Percentiles rank a stretch among this genome's conserved stretches.
Conservation (phyloP, 2,888 invertebrate genomes). For the Melieria crassipennis region DNA sequence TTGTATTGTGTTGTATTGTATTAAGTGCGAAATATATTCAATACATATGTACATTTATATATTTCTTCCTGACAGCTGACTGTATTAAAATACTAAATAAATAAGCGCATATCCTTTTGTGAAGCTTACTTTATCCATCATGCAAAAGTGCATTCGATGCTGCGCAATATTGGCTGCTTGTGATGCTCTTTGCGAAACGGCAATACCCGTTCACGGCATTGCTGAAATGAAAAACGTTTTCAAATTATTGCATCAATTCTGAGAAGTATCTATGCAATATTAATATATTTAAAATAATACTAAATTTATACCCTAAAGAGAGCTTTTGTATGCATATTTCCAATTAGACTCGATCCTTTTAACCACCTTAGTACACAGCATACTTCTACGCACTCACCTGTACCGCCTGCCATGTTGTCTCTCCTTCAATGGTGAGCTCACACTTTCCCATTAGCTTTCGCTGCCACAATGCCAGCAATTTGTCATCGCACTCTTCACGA, state of each 20-base stretch:
- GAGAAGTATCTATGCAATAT: background rate
- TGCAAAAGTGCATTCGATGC: conserved; percentile 26
- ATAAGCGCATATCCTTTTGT: too few relatives aligned
- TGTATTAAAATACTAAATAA: too few relatives aligned
- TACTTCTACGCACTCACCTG: conserved; percentile 13
- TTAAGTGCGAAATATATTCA: too few relatives aligned
- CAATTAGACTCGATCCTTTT: too few relatives aligned
- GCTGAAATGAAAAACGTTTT: conserved; percentile 19
- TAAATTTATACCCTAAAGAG: background rate
- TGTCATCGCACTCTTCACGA: conserved; percentile 21
- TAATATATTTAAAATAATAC: background rate
- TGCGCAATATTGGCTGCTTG: conserved; percentile 22
- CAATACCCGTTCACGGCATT: conserved; percentile 9
- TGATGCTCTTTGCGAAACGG: conserved; percentile 22
- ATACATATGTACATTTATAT: too few relatives aligned
- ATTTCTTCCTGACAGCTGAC: too few relatives aligned
- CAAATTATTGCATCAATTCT: background rate
- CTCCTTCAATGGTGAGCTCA: conserved; percentile 30
- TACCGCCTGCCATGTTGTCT: conserved; percentile 10
- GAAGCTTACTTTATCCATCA: background rate
- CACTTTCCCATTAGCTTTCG: conserved; percentile 5
- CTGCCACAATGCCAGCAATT: conserved; percentile 9
- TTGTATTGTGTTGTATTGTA: too few relatives aligned
- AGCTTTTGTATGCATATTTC: too few relatives aligned
- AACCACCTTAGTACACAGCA: background rate